Evolutionary conservation across 2,888 invertebrate genomes (phyloP), one percentile per base, ranked within the genome.

Genomic region (Erynnis tages): DNA sequence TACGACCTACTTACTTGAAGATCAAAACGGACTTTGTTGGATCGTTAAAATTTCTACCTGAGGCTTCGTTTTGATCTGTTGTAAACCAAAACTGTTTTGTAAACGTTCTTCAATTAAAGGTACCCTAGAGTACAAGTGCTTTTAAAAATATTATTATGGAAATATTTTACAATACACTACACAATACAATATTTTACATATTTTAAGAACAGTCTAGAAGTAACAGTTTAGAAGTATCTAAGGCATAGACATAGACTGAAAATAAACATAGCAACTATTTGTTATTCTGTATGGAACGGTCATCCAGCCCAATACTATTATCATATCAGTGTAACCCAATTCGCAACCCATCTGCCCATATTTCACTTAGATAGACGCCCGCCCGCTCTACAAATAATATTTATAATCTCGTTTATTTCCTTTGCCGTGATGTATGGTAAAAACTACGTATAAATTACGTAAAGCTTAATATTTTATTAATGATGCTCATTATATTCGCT

Each of bases 321-420:
- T 58, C 72, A 75, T 86, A 87, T 87, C 88, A 60, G 41, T 52
- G 82, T 85, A 85, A 86, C 88, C 87, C 63, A 86, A 85, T 87
- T 87, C 84, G 68, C 68, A 65, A 58, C 61, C 67, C 84, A 85
- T 85, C 81, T 87, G 85, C 65, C 71, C 71, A 70, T 75, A 75
- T 73, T 60, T 58, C 55, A 61, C 60, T 65, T 65, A 70, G 71
- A 76, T 78, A 76, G 27, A 19, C 32, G 29, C 29, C 14, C 32
- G 29, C 29, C 14, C 19, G 34, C 21, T 32, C 23, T 17, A 23
- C 34, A 45, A 34, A 60, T 58, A 50, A 50, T 56, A 57, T 17
- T 17, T 16, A 59, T 57, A 49, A 49, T 55, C 56, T 11, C 4
- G 2, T 29, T 10, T 2, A 6, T 3, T 21, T 6, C 6, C 4